These are phyloP conservation scores for Loris lydekkerianus DNA, from an alignment of 2,797 vertebrate genomes.

Conservation along the genomic window DNA sequence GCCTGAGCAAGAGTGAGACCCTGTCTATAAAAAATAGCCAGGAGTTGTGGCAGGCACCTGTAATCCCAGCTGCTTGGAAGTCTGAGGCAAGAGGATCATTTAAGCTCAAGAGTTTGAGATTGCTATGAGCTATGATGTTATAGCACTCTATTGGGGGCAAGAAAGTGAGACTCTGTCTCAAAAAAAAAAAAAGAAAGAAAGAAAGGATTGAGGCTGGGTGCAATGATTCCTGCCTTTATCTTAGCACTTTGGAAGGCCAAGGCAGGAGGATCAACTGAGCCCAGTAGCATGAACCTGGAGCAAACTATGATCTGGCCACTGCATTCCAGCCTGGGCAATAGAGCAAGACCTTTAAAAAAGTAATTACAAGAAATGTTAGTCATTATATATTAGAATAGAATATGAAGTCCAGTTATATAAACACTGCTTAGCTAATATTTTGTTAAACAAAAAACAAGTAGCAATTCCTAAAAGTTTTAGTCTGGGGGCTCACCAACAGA, in stretches of 20 bases:
- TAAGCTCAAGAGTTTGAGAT: too few relatives aligned
- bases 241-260: background rate
- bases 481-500: background rate
- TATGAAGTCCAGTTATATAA: background rate
- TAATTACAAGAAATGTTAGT: background rate
- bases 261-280: background rate
- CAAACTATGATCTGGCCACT: background rate
- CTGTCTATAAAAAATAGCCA: too few relatives aligned
- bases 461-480: background rate
- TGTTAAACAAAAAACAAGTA: conserved; percentile 13
- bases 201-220: background rate
- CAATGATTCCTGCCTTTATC: background rate
- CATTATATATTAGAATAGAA: background rate
- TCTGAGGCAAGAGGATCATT: too few relatives aligned
- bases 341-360: background rate
- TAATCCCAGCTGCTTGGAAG: too few relatives aligned
- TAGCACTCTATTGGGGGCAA: too few relatives aligned
- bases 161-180: too few relatives aligned
- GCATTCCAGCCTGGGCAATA: background rate
- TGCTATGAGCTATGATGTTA: too few relatives aligned
- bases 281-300: background rate
- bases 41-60: too few relatives aligned
- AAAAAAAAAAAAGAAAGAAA: too few relatives aligned
- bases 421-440: background rate
- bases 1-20: too few relatives aligned